Conservation (phyloP, 2,888 invertebrate genomes). For the Athalia circularis region DNA sequence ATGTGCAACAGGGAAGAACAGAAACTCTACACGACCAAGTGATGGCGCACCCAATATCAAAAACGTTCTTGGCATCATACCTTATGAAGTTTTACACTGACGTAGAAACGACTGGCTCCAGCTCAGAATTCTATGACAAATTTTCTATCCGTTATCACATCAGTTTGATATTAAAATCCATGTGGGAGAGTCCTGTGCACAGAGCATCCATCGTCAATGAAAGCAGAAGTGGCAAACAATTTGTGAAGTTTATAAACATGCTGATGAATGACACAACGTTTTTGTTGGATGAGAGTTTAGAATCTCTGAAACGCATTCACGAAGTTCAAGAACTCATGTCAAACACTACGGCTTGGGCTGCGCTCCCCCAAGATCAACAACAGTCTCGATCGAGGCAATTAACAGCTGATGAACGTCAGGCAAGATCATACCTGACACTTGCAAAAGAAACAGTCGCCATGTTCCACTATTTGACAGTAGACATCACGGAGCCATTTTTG, state of each 20-base stretch:
- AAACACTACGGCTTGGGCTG: conserved; percentile 81
- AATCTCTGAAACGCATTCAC: conserved; percentile 91
- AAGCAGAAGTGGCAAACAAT: conserved; percentile 92
- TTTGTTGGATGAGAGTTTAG: conserved; percentile 95
- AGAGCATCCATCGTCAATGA: conserved; percentile 91
- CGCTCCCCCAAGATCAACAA: conserved; percentile 81
- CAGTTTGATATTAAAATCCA: conserved; percentile 95
- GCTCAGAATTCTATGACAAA: conserved; percentile 99
- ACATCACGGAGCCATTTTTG: conserved; percentile 96
- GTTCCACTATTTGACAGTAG: conserved; percentile 96
- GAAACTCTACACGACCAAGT: conserved; percentile 83
- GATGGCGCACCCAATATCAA: conserved; percentile 91
- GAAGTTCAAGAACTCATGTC: conserved; percentile 91
- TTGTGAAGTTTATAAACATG: conserved; percentile 98
- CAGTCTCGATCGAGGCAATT: conserved; percentile 87
- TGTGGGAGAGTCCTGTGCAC: conserved; percentile 96
- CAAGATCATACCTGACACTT: conserved; percentile 92
- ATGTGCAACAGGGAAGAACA: conserved; percentile 63
- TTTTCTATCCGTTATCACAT: conserved; percentile 99
- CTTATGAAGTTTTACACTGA: conserved; percentile 99
- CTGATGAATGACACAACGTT: conserved; percentile 99
- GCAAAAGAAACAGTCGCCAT: conserved; percentile 98
- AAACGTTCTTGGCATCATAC: conserved; percentile 88
- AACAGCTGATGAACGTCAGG: conserved; percentile 89
- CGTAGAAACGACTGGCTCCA: conserved; percentile 97